Evolutionary conservation across 1,140 invertebrate species (phyloP).

Genomic region (Neodiprion lecontei): DNA sequence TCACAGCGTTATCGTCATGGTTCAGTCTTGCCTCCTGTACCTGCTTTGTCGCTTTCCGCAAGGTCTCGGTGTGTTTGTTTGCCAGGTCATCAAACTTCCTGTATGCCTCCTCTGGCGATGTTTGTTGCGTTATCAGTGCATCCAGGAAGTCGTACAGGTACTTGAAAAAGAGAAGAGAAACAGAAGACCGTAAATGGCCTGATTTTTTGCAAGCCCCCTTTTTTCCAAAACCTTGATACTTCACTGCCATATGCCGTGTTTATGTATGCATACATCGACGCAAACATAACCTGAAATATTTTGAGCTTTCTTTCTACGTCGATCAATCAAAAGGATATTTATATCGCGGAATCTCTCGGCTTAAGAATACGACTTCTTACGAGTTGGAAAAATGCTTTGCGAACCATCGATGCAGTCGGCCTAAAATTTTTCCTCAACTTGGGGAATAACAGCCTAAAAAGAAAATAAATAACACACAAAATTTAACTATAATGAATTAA

Average conservation of each 20-base stretch:
- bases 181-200: background rate
- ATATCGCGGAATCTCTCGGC: too few relatives aligned
- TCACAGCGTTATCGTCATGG: slow-evolving; percentile 87
- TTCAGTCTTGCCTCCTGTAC: slow-evolving; percentile 89
- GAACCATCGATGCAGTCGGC: background rate
- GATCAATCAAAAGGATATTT: background rate
- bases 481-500: too few relatives aligned
- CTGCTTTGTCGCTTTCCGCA: slow-evolving; percentile 92
- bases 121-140: slow-evolving; percentile 96
- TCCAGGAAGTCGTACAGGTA: slow-evolving; percentile 91
- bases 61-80: slow-evolving; percentile 86
- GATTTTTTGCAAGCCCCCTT: background rate
- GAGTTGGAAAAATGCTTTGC: too few relatives aligned
- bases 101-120: slow-evolving; percentile 96
- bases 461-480: background rate
- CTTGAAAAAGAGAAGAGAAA: slow-evolving; percentile 59
- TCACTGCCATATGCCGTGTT: background rate
- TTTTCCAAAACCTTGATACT: background rate
- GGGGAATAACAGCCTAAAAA: background rate
- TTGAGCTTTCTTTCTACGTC: background rate
- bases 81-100: slow-evolving; percentile 96
- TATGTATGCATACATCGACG: background rate
- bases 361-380: too few relatives aligned
- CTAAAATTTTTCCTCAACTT: background rate
- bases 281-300: slow-evolving; percentile 5